A percentile compares a stretch with the other conserved stretches of the same genome.
phyloP scores from a whole-genome alignment of 2,888 invertebrate genomes.

The Synergus laeviventris region DNA sequence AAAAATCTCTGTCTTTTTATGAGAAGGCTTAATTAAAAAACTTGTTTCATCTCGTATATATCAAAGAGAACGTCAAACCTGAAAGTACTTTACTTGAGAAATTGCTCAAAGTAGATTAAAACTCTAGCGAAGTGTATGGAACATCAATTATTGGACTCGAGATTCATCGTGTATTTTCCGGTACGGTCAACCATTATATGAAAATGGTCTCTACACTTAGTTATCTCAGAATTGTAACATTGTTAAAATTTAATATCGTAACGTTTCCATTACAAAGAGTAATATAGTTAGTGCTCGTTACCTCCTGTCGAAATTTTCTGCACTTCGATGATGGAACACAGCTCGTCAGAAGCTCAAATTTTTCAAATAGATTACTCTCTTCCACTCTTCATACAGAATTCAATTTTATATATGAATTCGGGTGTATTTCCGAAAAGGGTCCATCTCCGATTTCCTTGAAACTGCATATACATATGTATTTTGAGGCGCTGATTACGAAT shows the following conservation, averaged over 20 bases:
- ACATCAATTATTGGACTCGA: constrained; percentile 25
- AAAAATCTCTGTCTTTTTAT: not conserved
- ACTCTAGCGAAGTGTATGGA: constrained; percentile 20
- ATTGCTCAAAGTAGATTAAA: constrained; percentile 23
- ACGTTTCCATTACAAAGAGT: constrained; percentile 26
- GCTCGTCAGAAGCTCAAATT: constrained; percentile 3
- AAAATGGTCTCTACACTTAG: constrained; percentile 18
- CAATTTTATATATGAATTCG: no score
- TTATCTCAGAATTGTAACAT: constrained; percentile 18
- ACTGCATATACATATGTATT: no score
- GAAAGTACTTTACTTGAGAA: constrained; percentile 5
- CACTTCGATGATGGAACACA: constrained; percentile 17
- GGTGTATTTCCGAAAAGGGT: no score
- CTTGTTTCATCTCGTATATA: not conserved
- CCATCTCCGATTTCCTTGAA: no score
- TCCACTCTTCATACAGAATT: no score
- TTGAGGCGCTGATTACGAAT: no score
- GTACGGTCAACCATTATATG: constrained; percentile 15
- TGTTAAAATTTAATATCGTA: constrained; percentile 27
- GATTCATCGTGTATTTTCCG: constrained; percentile 25
- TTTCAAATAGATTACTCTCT: not conserved
- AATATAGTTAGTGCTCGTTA: constrained; percentile 27
- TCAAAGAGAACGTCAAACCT: constrained; percentile 1
- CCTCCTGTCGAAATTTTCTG: constrained; percentile 17
- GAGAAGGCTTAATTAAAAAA: not conserved